Evolutionary conservation across 2,113 vertebrate genomes (phyloP).

Genomic region (Herpetotheres cachinnans): DNA sequence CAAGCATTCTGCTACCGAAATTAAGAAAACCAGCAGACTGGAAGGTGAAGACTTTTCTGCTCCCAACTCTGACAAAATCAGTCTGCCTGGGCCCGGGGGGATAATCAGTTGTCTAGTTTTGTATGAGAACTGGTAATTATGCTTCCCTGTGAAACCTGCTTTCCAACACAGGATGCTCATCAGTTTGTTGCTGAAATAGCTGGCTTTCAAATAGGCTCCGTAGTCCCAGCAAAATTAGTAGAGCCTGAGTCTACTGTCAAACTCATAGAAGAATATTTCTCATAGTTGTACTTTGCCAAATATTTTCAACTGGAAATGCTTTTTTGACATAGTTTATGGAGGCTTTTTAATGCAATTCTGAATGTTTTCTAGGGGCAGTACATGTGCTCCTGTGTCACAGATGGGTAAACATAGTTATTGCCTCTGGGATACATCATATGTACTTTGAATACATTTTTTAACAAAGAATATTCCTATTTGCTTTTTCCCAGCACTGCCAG

Average conservation of each 20-base stretch:
- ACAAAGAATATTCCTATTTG: background rate
- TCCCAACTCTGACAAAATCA: background rate
- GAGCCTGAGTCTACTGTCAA: background rate
- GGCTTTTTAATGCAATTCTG: background rate
- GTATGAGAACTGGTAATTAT: background rate
- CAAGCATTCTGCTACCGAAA: constrained; percentile 47
- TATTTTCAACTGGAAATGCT: background rate
- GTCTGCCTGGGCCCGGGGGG: background rate
- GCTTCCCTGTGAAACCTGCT: background rate
- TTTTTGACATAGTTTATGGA: background rate
- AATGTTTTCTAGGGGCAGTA: background rate
- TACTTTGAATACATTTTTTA: background rate
- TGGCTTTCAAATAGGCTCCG: background rate
- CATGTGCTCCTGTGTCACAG: background rate
- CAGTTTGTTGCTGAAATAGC: background rate
- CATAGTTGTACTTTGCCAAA: background rate
- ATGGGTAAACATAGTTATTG: background rate
- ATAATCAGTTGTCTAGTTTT: background rate
- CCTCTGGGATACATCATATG: background rate
- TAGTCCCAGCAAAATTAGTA: background rate
- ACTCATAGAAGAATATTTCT: background rate
- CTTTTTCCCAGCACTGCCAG: background rate
- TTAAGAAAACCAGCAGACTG: constrained; percentile 22
- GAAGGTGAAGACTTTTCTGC: background rate
- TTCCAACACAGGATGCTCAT: background rate